Evolutionary conservation across 2,113 vertebrate species (phyloP).

Genomic region (Notarius lentiginosus): DNA sequence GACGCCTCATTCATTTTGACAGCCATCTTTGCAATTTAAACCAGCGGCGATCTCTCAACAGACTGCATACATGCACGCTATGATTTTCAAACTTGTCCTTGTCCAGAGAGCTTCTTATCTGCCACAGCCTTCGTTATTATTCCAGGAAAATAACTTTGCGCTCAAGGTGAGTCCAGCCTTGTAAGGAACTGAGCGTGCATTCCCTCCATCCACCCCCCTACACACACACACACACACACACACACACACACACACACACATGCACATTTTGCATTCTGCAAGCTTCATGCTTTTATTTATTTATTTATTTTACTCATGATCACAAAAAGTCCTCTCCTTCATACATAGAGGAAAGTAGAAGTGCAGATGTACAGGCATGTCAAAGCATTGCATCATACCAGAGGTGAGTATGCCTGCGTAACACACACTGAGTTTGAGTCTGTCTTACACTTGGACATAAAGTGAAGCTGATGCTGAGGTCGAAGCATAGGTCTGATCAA

Average conservation of each 20-base stretch:
- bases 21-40: slow-evolving; percentile 56
- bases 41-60: slow-evolving; percentile 49
- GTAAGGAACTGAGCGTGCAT: slow-evolving; percentile 30
- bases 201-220: no score
- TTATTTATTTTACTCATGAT: not conserved
- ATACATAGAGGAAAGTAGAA: not conserved
- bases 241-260: no score
- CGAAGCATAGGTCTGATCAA: slow-evolving; percentile 26
- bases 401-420: not conserved
- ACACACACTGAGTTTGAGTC: not conserved
- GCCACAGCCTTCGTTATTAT: slow-evolving; percentile 52
- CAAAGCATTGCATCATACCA: slow-evolving; percentile 29
- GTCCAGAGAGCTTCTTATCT: slow-evolving; percentile 50
- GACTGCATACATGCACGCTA: slow-evolving; percentile 42
- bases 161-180: slow-evolving; percentile 52
- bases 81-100: slow-evolving; percentile 56
- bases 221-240: not conserved
- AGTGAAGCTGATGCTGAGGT: slow-evolving; percentile 11
- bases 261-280: slow-evolving; percentile 17
- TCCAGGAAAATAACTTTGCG: slow-evolving; percentile 52
- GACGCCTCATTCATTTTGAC: slow-evolving; percentile 50
- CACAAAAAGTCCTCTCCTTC: slow-evolving; percentile 8
- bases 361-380: slow-evolving; percentile 9
- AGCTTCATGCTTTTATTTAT: not conserved
- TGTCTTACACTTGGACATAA: not conserved